Percentiles rank a stretch among this genome's conserved stretches.
Evolutionary conservation across 2,888 invertebrate genomes (phyloP).

Genomic region (Athripsodes cinereus): DNA sequence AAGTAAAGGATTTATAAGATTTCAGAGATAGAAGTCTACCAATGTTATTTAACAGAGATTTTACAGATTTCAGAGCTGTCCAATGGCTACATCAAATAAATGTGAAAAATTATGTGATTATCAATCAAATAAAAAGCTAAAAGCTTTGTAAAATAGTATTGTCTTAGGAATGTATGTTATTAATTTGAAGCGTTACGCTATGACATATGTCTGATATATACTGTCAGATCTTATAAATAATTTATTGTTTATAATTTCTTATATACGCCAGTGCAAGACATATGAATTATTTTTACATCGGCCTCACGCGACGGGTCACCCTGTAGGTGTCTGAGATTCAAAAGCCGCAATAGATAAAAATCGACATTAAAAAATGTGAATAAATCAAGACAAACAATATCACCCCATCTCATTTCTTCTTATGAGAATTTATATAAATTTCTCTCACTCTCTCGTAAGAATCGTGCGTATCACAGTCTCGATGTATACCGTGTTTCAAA

Average conservation of each 20-base stretch:
- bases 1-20: too few species aligned
- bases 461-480: too few species aligned
- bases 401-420: neutral
- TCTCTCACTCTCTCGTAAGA: neutral
- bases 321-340: conserved; percentile 9
- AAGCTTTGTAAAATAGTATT: too few species aligned
- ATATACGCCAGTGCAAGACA: conserved; percentile 10
- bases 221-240: too few species aligned
- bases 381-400: neutral
- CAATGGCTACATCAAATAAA: too few species aligned
- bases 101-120: too few species aligned
- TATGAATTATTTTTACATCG: conserved; percentile 16
- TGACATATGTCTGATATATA: too few species aligned
- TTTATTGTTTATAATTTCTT: neutral
- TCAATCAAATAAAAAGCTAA: too few species aligned
- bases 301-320: conserved; percentile 15
- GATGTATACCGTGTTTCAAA: neutral
- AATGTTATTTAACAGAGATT: too few species aligned
- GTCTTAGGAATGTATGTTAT: too few species aligned
- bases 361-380: neutral
- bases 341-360: neutral
- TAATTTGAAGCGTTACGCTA: neutral
- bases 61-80: too few species aligned
- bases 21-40: too few species aligned
- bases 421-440: neutral